Evolutionary conservation across 2,113 vertebrate species (phyloP).

Genomic region (Noturus placidus): DNA sequence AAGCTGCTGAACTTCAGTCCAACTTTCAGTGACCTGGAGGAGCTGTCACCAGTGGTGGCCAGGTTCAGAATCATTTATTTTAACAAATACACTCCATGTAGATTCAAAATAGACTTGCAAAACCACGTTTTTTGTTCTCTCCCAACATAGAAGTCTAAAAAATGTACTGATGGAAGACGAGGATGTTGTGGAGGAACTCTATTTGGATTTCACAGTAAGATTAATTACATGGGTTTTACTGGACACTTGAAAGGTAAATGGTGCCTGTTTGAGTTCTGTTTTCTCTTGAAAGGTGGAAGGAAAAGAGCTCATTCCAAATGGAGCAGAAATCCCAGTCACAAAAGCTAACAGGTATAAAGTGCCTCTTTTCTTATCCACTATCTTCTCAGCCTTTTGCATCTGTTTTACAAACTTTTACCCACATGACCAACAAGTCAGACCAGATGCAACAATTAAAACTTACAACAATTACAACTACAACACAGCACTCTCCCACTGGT

Average conservation of each 20-base stretch:
- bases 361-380: background rate
- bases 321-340: slow-evolving; percentile 63
- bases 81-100: background rate
- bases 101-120: background rate
- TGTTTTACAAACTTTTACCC: background rate
- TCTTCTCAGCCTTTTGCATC: background rate
- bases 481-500: background rate
- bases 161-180: slow-evolving; percentile 62
- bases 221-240: background rate
- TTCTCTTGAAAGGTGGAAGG: slow-evolving; percentile 41
- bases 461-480: background rate
- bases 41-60: slow-evolving; percentile 59
- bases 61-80: slow-evolving; percentile 49
- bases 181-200: slow-evolving; percentile 39
- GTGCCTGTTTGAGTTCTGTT: background rate
- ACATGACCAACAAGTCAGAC: background rate
- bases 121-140: background rate
- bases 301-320: slow-evolving; percentile 67
- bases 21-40: slow-evolving; percentile 66
- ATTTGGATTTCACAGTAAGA: slow-evolving; percentile 68
- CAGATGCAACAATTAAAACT: background rate
- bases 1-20: slow-evolving; percentile 60
- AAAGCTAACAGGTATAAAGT: slow-evolving; percentile 65
- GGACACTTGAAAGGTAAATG: background rate
- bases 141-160: slow-evolving; percentile 52